Conservation (phyloP, 2,797 vertebrate species). For the Australoheros facetus region DNA sequence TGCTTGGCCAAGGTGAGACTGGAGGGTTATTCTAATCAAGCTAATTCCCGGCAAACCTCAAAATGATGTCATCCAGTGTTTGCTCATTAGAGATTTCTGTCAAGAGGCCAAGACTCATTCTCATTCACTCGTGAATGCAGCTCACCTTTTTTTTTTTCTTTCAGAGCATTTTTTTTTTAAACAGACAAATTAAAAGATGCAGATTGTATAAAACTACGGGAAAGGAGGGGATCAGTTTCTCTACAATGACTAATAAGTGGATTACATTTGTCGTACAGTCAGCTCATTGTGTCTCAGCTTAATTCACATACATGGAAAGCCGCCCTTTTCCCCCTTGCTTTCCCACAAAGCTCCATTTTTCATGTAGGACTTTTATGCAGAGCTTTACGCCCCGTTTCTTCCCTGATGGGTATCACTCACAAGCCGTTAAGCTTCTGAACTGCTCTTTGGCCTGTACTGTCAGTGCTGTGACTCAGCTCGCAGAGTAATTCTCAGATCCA, state of each 20-base stretch:
- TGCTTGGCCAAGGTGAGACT: slow-evolving; percentile 71
- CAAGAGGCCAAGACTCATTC: slow-evolving; percentile 70
- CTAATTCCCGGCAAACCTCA: slow-evolving; percentile 73
- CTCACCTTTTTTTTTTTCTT: slow-evolving; percentile 28
- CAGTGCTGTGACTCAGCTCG: slow-evolving; percentile 40
- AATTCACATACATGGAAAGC: slow-evolving; percentile 59
- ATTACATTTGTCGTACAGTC: slow-evolving; percentile 60
- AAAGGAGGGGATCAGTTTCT: slow-evolving; percentile 19
- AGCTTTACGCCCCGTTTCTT: slow-evolving; percentile 64
- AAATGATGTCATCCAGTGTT: slow-evolving; percentile 78
- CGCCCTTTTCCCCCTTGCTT: slow-evolving; percentile 35
- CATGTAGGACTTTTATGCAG: slow-evolving; percentile 35
- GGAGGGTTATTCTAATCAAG: slow-evolving; percentile 79
- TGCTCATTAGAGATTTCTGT: slow-evolving; percentile 79
- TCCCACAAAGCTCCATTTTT: slow-evolving; percentile 67
- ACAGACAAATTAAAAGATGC: slow-evolving; percentile 44
- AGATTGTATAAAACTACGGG: slow-evolving; percentile 11
- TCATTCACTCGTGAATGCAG: slow-evolving; percentile 67
- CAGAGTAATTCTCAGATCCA: slow-evolving; percentile 44
- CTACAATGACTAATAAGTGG: slow-evolving; percentile 63
- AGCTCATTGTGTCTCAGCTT: slow-evolving; percentile 45
- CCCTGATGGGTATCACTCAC: slow-evolving; percentile 68
- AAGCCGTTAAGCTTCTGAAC: slow-evolving; percentile 65
- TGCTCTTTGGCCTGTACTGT: slow-evolving; percentile 58
- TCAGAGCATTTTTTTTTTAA: background rate